Evolutionary conservation across 2,797 vertebrate species (phyloP), one percentile per base, ranked within the genome.

Genomic region (Sebastes ruberrimus): DNA sequence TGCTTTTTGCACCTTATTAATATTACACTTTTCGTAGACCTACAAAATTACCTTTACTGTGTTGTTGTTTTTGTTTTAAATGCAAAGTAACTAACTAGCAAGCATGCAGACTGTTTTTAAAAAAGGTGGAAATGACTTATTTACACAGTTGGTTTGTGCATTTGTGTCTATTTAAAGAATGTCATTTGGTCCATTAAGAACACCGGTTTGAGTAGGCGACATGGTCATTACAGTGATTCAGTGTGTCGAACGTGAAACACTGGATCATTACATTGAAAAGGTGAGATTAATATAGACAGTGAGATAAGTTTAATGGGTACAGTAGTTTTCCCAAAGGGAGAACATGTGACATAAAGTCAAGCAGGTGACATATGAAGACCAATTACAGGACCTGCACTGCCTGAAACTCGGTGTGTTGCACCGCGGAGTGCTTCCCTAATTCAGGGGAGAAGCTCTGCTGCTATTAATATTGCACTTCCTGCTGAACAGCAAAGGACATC

Each of bases 391-490:
- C 35, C 84, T 22, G 63, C 27, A 22, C 73, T 20, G 46, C 35
- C 68, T 76, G 64, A 70, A 79, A 81, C 67, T 49, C 25, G 8
- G 23, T 67, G 68, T 80, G 73, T 76, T 76, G 71, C 82, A 81
- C 68, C 66, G 78, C 42, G 0, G 22, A 88, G 33, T 49, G 30
- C 66, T 80, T 78, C 72, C 52, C 72, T 84, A 74, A 87, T 87
- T 74, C 86, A 61, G 75, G 27, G 71, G 74, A 7, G 55, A 79
- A 78, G 84, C 81, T 78, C 80, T 18, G 22, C 63, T 55, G 76
- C 84, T 76, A 92, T 92, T 92, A 94, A 95, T 90, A 93, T 88
- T 93, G 81, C 87, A 93, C 89, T 90, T 92, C 82, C 81, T 86
- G 84, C 83, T 83, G 78, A 85, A 87, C 89, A 88, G 90, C 80